Percentiles rank a stretch among this genome's conserved stretches.
phyloP scores from a whole-genome alignment of 1,140 invertebrate species.

The Cyphomyrmex costatus region DNA sequence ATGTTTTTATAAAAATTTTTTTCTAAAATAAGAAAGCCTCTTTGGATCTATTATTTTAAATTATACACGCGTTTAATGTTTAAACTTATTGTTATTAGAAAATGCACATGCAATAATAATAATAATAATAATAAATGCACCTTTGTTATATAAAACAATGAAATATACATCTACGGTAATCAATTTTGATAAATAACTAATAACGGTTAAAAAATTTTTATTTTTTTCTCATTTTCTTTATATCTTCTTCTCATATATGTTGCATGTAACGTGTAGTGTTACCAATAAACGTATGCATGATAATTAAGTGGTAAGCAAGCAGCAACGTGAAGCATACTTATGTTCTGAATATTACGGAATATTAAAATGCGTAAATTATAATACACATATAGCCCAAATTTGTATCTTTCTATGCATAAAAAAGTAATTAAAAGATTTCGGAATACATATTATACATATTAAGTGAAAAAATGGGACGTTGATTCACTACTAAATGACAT shows the following conservation, averaged over 20 bases:
- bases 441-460: not conserved
- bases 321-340: slow-evolving; percentile 10
- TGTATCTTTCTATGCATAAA: not conserved
- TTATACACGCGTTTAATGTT: not conserved
- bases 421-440: slow-evolving; percentile 49
- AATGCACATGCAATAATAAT: not conserved
- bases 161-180: not conserved
- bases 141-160: not conserved
- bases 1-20: not conserved
- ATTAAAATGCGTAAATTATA: slow-evolving; percentile 22
- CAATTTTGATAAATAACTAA: slow-evolving; percentile 5
- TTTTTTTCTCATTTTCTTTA: slow-evolving; percentile 13
- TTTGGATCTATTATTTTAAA: not conserved
- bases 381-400: not conserved
- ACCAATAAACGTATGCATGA: not conserved
- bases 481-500: slow-evolving; percentile 10
- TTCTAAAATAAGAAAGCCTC: not conserved
- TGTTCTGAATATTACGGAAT: not conserved
- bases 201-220: not conserved
- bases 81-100: not conserved
- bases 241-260: not conserved
- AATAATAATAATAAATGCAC: not conserved
- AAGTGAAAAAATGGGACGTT: slow-evolving; percentile 6
- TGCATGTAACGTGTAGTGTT: not conserved
- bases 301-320: slow-evolving; percentile 28